Base-by-base conservation (phyloP, 1,140 invertebrate species). In the Drosophila ironensis region DNA sequence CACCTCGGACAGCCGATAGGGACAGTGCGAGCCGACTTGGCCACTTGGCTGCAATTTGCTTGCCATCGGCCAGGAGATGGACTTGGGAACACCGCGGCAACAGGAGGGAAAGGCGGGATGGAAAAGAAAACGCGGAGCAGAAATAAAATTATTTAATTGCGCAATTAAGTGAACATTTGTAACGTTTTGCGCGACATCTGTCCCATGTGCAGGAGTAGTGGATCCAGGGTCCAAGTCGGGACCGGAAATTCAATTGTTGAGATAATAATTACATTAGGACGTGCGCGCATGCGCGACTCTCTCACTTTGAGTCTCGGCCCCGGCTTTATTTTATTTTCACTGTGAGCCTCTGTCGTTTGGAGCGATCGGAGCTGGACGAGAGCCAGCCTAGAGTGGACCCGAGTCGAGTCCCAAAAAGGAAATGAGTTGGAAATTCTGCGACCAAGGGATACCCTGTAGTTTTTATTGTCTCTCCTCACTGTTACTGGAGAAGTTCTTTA, bases 201-300 rank as follows among this genome's bases (percentile, higher is more conserved):
- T 88, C 80, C 78, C 80, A 54, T 82, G 42, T 56, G 53, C 56
- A 48, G 56, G 52, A 77, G 76, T n/a, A n/a, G n/a, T 75, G 37
- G 52, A 40, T 47, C 30, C 41, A 53, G 57, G 66, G 75, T 46
- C 45, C 30, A 35, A 67, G 68, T 60, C 38, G 52, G 72, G 67
- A 86, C 86, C 86, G 86, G 86, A 88, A 88, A 88, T 88, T 88
- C 86, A 88, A 88, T 88, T 88, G 86, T 88, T 88, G 76, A 88
- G 72, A 88, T 88, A 88, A 88, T 88, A 88, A 88, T 88, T 88
- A 86, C 86, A 88, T 88, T 88, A 88, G 86, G 86, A 88, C 86
- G 86, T 87, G 82, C 75, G 82, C 82, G 75, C 86, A 88, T 76
- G 78, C 76, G 86, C 86, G 64, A 84, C 71, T 81, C 67, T 50